A percentile compares a stretch with the other conserved stretches of the same genome.
Conservation (phyloP, 2,113 vertebrate genomes). For the Pogonocichla stellata region DNA sequence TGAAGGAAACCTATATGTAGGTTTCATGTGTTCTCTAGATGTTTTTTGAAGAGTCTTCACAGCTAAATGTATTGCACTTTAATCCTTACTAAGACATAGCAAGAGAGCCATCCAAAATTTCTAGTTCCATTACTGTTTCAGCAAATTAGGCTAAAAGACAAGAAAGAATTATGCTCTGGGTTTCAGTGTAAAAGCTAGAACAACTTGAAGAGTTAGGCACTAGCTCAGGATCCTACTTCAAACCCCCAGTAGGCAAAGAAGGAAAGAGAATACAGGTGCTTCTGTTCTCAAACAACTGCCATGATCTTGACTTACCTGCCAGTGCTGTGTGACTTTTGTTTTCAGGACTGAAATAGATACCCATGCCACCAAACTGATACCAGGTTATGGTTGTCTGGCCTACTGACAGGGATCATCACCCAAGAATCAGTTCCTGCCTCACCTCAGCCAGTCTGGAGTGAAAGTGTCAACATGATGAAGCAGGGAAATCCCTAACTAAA, state of each 20-base stretch:
- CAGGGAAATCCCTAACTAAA: not conserved
- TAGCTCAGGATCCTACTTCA: not conserved
- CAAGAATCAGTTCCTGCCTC: not conserved
- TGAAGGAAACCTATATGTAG: not conserved
- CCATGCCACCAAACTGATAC: not conserved
- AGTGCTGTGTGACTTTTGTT: not conserved
- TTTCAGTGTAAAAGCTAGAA: not conserved
- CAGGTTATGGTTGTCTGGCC: not conserved
- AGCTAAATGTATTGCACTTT: not conserved
- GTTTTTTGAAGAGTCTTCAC: not conserved
- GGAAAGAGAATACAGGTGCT: not conserved
- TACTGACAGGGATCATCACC: not conserved
- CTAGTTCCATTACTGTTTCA: not conserved
- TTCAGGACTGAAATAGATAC: not conserved
- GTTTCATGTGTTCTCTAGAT: not conserved
- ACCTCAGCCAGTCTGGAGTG: not conserved
- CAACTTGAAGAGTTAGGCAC: not conserved
- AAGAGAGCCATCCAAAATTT: not conserved
- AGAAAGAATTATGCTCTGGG: not conserved
- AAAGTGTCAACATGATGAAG: accelerated
- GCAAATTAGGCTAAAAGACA: not conserved
- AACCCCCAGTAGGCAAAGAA: not conserved
- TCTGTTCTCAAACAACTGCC: not conserved
- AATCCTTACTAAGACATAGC: not conserved
- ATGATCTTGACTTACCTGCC: not conserved